phyloP scores from a whole-genome alignment of 1,140 invertebrate genomes.

The Thaumatotibia leucotreta region DNA sequence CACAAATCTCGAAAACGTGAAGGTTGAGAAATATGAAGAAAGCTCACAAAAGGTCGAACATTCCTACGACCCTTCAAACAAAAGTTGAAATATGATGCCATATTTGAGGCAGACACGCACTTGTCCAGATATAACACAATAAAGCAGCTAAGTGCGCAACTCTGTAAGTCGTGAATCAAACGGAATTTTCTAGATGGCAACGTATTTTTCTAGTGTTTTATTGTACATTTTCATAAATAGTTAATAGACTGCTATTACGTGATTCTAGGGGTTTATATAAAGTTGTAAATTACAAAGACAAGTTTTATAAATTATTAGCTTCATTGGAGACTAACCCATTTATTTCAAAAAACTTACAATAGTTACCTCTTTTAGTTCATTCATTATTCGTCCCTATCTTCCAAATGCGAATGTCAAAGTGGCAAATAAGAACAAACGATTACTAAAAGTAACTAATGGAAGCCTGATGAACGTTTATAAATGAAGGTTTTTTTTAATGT shows the following conservation, averaged over 20 bases:
- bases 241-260: neutral
- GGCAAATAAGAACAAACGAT: too few species aligned
- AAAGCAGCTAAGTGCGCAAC: neutral
- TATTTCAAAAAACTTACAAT: too few species aligned
- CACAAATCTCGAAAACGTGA: neutral
- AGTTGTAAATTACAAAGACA: neutral
- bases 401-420: too few species aligned
- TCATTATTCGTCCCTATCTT: too few species aligned
- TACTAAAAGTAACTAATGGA: too few species aligned
- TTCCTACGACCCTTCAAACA: conserved; percentile 15
- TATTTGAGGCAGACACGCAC: conserved; percentile 17
- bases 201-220: neutral
- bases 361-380: too few species aligned
- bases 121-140: conserved; percentile 6
- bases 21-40: neutral
- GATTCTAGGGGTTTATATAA: neutral
- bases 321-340: neutral
- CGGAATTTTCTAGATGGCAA: neutral
- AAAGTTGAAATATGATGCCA: conserved; percentile 35
- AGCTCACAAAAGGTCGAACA: neutral
- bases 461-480: too few species aligned
- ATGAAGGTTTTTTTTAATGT: too few species aligned
- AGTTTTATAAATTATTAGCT: neutral
- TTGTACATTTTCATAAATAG: neutral
- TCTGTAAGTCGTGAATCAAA: neutral